Conservation (phyloP, 2,888 invertebrate species). For the Homarus gammarus region DNA sequence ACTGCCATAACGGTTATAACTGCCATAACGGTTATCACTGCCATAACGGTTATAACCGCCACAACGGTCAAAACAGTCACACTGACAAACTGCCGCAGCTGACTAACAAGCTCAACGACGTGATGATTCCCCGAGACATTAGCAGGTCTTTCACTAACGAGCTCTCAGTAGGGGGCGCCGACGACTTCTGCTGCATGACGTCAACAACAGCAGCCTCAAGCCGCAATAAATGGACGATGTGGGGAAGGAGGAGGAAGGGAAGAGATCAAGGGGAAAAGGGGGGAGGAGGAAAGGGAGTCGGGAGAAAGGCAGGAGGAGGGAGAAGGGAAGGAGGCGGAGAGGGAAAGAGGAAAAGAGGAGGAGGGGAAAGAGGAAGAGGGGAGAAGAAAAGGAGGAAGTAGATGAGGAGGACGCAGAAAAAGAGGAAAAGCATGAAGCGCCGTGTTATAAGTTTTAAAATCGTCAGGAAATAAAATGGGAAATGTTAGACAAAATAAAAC, state of each 20-base stretch:
- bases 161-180: neutral
- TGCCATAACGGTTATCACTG: neutral
- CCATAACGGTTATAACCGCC: neutral
- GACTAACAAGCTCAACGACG: neutral
- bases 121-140: slow-evolving; percentile 1
- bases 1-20: neutral
- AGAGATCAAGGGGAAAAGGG: neutral
- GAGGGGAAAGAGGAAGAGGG: too few relatives aligned
- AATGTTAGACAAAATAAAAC: too few relatives aligned
- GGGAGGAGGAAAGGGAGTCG: too few relatives aligned
- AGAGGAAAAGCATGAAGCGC: neutral
- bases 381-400: too few relatives aligned
- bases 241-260: neutral
- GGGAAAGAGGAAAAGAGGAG: too few relatives aligned
- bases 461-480: too few relatives aligned
- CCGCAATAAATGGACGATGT: neutral
- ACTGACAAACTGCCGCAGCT: neutral
- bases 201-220: neutral
- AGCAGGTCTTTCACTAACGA: neutral
- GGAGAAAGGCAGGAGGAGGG: too few relatives aligned
- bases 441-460: too few relatives aligned
- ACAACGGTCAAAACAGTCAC: neutral
- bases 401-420: neutral
- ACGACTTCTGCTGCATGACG: neutral
- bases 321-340: too few relatives aligned